Evolutionary conservation across 2,888 invertebrate species (phyloP).

Genomic region (Acanthococcus lagerstroemiae): DNA sequence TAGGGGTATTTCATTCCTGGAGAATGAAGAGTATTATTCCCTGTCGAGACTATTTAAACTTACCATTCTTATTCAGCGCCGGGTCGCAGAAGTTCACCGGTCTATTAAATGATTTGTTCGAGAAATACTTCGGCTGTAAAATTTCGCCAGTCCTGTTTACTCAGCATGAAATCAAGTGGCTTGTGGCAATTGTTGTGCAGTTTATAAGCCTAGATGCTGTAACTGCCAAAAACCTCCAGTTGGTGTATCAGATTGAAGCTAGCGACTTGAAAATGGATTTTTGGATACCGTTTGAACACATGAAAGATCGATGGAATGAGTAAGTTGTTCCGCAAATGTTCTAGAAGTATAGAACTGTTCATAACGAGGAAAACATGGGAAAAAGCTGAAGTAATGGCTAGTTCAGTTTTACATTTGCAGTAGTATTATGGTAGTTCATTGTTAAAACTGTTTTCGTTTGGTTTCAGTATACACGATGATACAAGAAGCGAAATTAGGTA

Average conservation of each 20-base stretch:
- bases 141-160: slow-evolving; percentile 6
- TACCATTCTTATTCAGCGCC: slow-evolving; percentile 3
- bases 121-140: slow-evolving; percentile 8
- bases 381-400: too few species aligned
- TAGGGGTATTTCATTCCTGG: slow-evolving; percentile 17
- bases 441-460: background rate
- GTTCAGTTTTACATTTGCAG: too few species aligned
- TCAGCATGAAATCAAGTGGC: slow-evolving; percentile 12
- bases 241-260: background rate
- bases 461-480: background rate
- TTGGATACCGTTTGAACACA: background rate
- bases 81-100: background rate
- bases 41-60: background rate
- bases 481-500: background rate
- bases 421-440: too few species aligned
- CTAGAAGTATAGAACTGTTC: too few species aligned
- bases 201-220: too few species aligned
- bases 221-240: background rate
- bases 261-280: background rate
- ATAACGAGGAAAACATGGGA: too few species aligned
- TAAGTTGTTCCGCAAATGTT: too few species aligned
- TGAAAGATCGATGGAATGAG: background rate
- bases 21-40: background rate
- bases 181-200: background rate
- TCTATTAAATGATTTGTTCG: background rate